Evolutionary conservation across 2,888 invertebrate genomes (phyloP), one percentile per base, ranked within the genome.

Genomic region (Epinotia demarniana): DNA sequence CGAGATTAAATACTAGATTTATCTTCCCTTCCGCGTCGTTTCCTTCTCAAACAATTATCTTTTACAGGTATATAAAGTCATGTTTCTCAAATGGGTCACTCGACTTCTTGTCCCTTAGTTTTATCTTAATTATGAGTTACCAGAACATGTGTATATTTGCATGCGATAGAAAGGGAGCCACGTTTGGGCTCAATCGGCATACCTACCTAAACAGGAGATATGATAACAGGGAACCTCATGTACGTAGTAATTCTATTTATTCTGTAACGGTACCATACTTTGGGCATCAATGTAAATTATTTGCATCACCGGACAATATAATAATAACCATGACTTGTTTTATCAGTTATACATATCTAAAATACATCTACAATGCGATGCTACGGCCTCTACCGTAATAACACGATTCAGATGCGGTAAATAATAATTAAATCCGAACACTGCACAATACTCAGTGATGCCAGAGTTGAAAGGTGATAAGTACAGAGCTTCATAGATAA

Each of bases 391-490:
- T 33, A 39, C 39, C 39, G 43, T 58, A 43, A 68, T 57, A 23
- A 19, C 68, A 68, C 68, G 68, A 68, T 58, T 43, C 57, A 57
- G 23, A 57, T n/a, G n/a, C n/a, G 5, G 57, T 43, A 68, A 68
- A 68, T 43, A 68, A 68, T 68, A 43, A 58, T 68, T 68, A 68
- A 68, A 43, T 55, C 67, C 39, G 27, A 33, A 23, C 66, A 55
- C 43, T 43, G 58, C n/a, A 33, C 33, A 33, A n/a, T 13, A 23
- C 57, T 19, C 39, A 19, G 16, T 39, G 23, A 2, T 6, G 1
- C 11, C 33, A 39, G 66, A 53, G 76, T 73, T 68, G 74, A 71
- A 74, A 78, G 58, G 53, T 73, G 69, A 71, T 69, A 49, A 27
- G 49, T 49, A 9, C 16, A 6, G 0, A 18, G 6, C 39, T 3